phyloP scores from a whole-genome alignment of 2,888 invertebrate species.

The Papilio demoleus region DNA sequence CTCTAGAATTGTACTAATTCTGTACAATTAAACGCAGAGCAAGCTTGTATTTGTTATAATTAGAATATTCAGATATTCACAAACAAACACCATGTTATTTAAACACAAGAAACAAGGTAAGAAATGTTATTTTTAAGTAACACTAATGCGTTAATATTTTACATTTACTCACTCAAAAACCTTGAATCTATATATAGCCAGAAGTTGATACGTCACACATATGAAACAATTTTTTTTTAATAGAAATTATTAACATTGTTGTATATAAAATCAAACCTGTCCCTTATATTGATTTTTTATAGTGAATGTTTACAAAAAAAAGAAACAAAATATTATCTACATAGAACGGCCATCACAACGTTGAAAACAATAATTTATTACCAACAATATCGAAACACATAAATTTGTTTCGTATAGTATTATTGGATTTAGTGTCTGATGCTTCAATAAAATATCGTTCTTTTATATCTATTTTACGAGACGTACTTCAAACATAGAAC shows the following conservation, averaged over 20 bases:
- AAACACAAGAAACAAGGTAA: not conserved
- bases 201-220: too few relatives aligned
- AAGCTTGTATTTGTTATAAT: slow-evolving; percentile 4
- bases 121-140: too few relatives aligned
- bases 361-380: slow-evolving; percentile 39
- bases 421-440: slow-evolving; percentile 41
- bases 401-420: slow-evolving; percentile 40
- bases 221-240: too few relatives aligned
- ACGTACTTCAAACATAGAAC: slow-evolving; percentile 57
- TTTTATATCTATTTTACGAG: slow-evolving; percentile 76
- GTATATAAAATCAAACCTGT: too few relatives aligned
- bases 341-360: slow-evolving; percentile 29
- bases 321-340: slow-evolving; percentile 31
- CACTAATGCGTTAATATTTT: too few relatives aligned
- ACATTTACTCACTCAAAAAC: too few relatives aligned
- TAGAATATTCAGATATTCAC: slow-evolving; percentile 7
- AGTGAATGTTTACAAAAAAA: slow-evolving; percentile 2
- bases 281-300: too few relatives aligned
- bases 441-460: slow-evolving; percentile 70
- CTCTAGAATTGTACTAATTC: not conserved
- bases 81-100: slow-evolving; percentile 6
- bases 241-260: too few relatives aligned
- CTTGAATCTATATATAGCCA: too few relatives aligned
- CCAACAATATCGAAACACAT: slow-evolving; percentile 41
- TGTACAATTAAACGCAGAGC: slow-evolving; percentile 1